Percentiles rank a stretch among this genome's conserved stretches.
Conservation (phyloP, 2,113 vertebrate species). For the Brachyhypopomus gauderio region DNA sequence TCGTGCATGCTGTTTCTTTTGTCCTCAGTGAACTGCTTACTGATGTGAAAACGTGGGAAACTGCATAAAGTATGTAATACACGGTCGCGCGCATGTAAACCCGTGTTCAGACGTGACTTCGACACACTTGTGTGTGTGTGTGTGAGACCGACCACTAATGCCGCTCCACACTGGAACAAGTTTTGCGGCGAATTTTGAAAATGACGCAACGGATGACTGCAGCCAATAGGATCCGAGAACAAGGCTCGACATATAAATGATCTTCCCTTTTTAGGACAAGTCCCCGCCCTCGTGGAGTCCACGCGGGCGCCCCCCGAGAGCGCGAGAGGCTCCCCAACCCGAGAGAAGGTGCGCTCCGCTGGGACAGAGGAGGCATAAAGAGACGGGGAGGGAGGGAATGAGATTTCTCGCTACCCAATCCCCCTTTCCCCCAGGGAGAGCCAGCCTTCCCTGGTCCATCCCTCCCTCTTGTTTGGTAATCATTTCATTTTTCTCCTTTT, state of each 20-base stretch:
- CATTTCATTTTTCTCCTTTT: constrained; percentile 80
- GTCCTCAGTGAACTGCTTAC: too few species aligned
- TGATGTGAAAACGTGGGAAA: too few species aligned
- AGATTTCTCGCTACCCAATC: constrained; percentile 74
- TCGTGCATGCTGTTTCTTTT: too few species aligned
- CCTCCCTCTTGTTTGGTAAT: constrained; percentile 79
- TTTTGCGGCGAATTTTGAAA: constrained; percentile 56
- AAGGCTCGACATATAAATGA: constrained; percentile 58
- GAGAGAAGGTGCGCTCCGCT: constrained; percentile 78
- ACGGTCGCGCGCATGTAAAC: too few species aligned
- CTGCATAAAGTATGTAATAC: constrained; percentile 64
- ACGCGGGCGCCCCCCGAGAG: constrained; percentile 67
- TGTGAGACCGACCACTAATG: too few species aligned
- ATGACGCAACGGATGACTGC: constrained; percentile 11
- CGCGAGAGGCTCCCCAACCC: constrained; percentile 64
- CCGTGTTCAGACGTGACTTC: too few species aligned
- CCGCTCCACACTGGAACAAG: constrained; percentile 35
- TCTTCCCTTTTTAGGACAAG: constrained; percentile 63
- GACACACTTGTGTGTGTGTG: too few species aligned
- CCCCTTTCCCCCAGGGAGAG: constrained; percentile 73
- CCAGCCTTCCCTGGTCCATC: constrained; percentile 71
- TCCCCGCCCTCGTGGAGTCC: constrained; percentile 62
- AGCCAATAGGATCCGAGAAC: constrained; percentile 62
- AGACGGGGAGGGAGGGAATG: constrained; percentile 72
- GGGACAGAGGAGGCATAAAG: constrained; percentile 75